These are phyloP conservation scores for Gonocerus acuteangulatus DNA, from an alignment of 2,888 invertebrate genomes.

Conservation along the genomic window DNA sequence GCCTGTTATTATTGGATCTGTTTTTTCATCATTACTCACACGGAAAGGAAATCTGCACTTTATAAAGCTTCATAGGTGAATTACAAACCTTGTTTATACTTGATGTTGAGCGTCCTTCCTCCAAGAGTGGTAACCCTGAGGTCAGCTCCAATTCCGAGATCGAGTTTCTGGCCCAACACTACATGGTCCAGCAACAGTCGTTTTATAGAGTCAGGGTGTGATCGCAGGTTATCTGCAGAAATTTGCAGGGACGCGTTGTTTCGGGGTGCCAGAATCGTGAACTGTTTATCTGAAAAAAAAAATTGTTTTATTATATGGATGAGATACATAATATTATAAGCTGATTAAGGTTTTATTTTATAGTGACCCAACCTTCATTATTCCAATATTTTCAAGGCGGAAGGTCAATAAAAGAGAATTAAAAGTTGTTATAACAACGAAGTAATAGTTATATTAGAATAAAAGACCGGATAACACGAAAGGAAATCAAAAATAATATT, in stretches of 20 bases:
- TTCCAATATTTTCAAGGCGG: no score
- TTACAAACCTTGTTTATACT: constrained; percentile 42
- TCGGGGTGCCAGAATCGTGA: constrained; percentile 53
- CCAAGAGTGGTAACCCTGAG: constrained; percentile 47
- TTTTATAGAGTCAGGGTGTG: constrained; percentile 49
- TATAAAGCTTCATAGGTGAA: no score
- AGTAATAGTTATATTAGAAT: no score
- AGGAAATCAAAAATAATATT: no score
- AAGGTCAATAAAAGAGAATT: no score
- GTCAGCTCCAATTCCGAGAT: constrained; percentile 46
- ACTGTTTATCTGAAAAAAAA: constrained; percentile 50
- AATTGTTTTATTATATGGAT: not conserved
- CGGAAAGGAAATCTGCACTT: no score
- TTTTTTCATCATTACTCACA: no score
- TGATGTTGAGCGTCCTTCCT: constrained; percentile 44
- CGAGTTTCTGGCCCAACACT: constrained; percentile 51
- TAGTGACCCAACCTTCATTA: no score
- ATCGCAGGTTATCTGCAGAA: constrained; percentile 43
- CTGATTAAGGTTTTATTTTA: not conserved
- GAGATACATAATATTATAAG: not conserved
- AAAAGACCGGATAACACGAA: no score
- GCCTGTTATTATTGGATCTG: no score
- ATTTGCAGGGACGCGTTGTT: constrained; percentile 48
- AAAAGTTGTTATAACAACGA: no score
- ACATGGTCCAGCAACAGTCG: constrained; percentile 54